These are phyloP conservation scores for Chaetorhynchus papuensis DNA, from an alignment of 2,113 vertebrate genomes.

Conservation along the genomic window DNA sequence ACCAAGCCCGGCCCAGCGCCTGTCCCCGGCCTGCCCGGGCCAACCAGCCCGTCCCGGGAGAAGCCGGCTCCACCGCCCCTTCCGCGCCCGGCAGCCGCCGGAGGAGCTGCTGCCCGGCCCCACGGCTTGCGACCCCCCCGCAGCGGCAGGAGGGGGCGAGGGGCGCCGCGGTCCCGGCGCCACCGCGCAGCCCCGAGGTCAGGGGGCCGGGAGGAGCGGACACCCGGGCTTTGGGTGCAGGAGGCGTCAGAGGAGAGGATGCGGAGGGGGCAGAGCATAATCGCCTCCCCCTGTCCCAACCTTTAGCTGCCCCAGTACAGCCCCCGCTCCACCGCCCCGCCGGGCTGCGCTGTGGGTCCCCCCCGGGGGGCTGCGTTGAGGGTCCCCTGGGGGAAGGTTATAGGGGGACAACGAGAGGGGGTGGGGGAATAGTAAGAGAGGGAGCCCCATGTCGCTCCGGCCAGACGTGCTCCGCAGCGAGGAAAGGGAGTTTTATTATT, in stretches of 20 bases:
- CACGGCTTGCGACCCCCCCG: background rate
- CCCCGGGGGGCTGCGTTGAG: background rate
- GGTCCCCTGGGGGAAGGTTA: background rate
- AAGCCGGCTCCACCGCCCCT: background rate
- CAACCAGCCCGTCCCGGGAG: background rate
- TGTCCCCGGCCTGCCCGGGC: background rate
- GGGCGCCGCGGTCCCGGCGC: background rate
- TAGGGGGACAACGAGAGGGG: background rate
- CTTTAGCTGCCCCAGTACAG: background rate
- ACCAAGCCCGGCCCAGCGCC: background rate
- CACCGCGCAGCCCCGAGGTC: background rate
- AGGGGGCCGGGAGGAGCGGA: background rate
- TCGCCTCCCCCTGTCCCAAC: background rate
- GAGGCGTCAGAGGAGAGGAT: background rate
- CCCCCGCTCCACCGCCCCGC: no score
- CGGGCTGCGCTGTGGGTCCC: background rate
- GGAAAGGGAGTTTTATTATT: background rate
- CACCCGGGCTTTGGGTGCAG: background rate
- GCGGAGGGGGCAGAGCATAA: background rate
- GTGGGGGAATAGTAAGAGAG: background rate
- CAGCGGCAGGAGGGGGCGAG: background rate
- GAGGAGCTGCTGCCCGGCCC: background rate
- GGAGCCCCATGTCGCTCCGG: background rate
- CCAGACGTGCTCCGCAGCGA: background rate
- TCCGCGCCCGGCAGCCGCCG: background rate